phyloP scores from a whole-genome alignment of 2,888 invertebrate genomes.

The Aporophyla lueneburgensis region DNA sequence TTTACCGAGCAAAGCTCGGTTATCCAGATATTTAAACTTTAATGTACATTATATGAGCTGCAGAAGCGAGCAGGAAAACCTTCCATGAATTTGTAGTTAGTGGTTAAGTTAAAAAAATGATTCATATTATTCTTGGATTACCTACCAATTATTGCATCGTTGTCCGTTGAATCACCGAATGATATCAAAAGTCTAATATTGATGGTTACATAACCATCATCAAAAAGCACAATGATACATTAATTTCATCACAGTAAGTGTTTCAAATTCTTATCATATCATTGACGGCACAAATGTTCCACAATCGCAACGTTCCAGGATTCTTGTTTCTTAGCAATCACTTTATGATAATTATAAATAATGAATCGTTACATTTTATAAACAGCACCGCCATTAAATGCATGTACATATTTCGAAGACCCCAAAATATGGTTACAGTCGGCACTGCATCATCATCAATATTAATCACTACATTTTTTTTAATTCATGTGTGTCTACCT shows the following conservation, averaged over 20 bases:
- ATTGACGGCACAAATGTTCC: too few relatives aligned
- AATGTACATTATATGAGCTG: neutral
- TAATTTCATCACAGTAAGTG: neutral
- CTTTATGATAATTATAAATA: neutral
- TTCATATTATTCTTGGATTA: constrained; percentile 23
- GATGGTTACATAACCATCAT: neutral
- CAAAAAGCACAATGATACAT: neutral
- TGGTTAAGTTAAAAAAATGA: constrained; percentile 38
- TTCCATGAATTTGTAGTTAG: constrained; percentile 29
- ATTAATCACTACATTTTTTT: neutral
- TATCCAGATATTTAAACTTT: too few relatives aligned
- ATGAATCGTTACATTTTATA: neutral
- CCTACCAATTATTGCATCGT: neutral
- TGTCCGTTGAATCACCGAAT: neutral
- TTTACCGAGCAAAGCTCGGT: too few relatives aligned
- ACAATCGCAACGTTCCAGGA: too few relatives aligned
- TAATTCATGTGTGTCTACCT: too few relatives aligned
- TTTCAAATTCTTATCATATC: too few relatives aligned
- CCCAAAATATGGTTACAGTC: neutral
- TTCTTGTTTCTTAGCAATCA: too few relatives aligned
- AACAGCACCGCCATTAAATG: neutral
- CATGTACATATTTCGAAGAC: neutral
- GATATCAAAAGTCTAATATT: neutral
- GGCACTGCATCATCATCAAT: neutral
- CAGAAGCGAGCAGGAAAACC: constrained; percentile 10